These are phyloP conservation scores for Mormyrops boulengeri DNA, from an alignment of 2,797 vertebrate genomes.

Conservation along the genomic window DNA sequence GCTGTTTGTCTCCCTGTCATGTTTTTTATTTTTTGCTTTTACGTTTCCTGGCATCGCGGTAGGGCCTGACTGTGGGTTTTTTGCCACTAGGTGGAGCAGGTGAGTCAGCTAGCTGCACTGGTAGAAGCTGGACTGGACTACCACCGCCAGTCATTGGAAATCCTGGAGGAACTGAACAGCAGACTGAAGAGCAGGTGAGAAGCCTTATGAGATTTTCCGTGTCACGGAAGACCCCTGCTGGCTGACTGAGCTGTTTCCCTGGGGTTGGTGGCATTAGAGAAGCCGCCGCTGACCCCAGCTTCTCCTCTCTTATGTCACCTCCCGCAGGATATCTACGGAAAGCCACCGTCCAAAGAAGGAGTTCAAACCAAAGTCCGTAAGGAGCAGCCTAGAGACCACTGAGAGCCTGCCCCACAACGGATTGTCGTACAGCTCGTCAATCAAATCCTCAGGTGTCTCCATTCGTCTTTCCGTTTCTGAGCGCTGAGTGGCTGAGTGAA, in stretches of 20 bases:
- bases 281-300: background rate
- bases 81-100: conserved; percentile 69
- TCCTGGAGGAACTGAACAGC: conserved; percentile 72
- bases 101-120: conserved; percentile 70
- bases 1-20: background rate
- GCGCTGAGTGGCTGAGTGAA: background rate
- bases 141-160: conserved; percentile 68
- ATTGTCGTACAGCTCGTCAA: conserved; percentile 52
- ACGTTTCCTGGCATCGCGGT: background rate
- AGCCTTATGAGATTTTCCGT: background rate
- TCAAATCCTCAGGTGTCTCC: conserved; percentile 63
- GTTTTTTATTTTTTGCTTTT: background rate
- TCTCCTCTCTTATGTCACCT: background rate
- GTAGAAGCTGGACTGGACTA: conserved; percentile 74
- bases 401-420: conserved; percentile 58
- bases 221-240: background rate
- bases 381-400: conserved; percentile 49
- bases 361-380: conserved; percentile 60
- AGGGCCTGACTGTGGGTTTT: background rate
- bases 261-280: background rate
- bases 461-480: background rate
- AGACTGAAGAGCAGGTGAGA: conserved; percentile 74
- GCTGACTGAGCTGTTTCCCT: background rate
- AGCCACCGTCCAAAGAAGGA: conserved; percentile 64
- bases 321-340: conserved; percentile 65